Base-by-base conservation (phyloP, 2,888 invertebrate genomes). In the Choristoneura rosaceana region DNA sequence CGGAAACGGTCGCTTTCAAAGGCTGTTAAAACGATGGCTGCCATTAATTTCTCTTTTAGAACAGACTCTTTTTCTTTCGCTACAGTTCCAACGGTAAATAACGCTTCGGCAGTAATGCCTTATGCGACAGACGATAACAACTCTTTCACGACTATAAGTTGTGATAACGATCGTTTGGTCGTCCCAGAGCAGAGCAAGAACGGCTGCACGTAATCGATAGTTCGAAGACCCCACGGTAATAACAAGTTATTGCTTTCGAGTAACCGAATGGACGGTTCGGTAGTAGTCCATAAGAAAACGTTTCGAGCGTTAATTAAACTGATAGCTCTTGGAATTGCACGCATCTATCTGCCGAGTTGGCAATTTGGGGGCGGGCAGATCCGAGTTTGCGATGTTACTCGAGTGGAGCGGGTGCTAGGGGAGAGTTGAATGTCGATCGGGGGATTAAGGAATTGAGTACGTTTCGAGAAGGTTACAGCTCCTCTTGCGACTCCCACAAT, bases 121-220 rank as follows among this genome's bases (percentile, higher is more conserved):
- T 61, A 63, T 68, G 63, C 63, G 71, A 73, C 71, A 47, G 68
- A 68, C 68, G 55, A 67, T 66, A 71, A 71, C 61, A 73, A 64
- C 71, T 68, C 68, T 73, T 68, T 68, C 66, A 45, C 38, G 62
- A 55, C 63, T 70, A 59, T 41, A 66, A 52, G 52, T 60, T 25
- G 55, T 68, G 68, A 63, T 73, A 73, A 63, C 45, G 41, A 71
- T 68, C 63, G 63, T 71, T 71, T 61, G 71, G 50, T 52, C 34
- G 38, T n/a, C n/a, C n/a, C n/a, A n/a, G n/a, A n/a, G n/a, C 68
- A 66, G 52, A 55, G 55, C 65, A 41, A 25, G 41, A 55, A 55
- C 58, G 71, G 63, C 68, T 62, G 71, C 68, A 34, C 75, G 79
- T 83, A 86, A 89, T 88, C 87, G 87, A 88, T 89, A 88, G 87